Base-by-base conservation (phyloP, 92 coral and sea anemone genomes). In the Metridium senile region DNA sequence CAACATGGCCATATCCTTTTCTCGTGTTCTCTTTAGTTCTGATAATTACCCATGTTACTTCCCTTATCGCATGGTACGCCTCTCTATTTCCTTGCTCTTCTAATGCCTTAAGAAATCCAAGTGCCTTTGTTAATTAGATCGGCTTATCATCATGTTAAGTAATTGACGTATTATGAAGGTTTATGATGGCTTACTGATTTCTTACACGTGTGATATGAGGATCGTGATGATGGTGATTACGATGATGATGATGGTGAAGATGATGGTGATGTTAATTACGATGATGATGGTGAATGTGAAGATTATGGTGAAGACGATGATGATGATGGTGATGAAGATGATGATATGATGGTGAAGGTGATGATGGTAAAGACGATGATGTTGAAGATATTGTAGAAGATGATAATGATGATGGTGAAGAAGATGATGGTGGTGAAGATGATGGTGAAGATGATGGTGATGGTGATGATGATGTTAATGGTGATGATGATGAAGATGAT, bases 21-120 rank as follows among this genome's bases (percentile, higher is more conserved):
- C 30, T 30, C 69, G 31, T 63, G 65, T 63, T 0, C 21, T n/a
- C 3, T 28, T 28, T 63, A n/a, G 6, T 58, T 58, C n/a, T 29
- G 20, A 31, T 63, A 28, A 63, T 31, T 18, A 10, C 1, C n/a
- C n/a, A 63, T 27, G 27, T 58, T 58, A 23, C 31, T 4, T 2
- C 1, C 69, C 69, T 63, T 63, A 63, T 63, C 69, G 25, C 43
- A 1, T 8, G 22, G 28, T 1, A 3, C 69, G 69, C 69, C 43
- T 28, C 20, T 3, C 16, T 30, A 31, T n/a, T 63, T 63, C 69
- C 69, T 63, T 1, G 16, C 45, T 11, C 11, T 63, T 29, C 2
- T 2, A 13, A 29, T 63, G 69, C 69, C 69, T 29, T 17, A 29
- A 63, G 69, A 63, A 28, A 63, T 63, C 6, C 11, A 23, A 59